phyloP scores from a whole-genome alignment of 2,113 vertebrate genomes.

The Stictonetta naevosa region DNA sequence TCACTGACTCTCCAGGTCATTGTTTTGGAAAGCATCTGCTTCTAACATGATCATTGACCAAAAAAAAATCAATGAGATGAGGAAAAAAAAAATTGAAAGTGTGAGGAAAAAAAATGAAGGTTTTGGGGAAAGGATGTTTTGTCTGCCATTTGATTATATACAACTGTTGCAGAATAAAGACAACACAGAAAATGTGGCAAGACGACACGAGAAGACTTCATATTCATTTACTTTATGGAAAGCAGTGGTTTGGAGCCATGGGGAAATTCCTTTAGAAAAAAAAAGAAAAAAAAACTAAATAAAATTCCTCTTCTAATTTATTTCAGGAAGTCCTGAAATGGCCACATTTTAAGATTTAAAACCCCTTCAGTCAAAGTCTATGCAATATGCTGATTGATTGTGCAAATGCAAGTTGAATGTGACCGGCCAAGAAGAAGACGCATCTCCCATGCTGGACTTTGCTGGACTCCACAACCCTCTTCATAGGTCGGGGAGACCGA shows the following conservation, averaged over 20 bases:
- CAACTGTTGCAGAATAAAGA: constrained; percentile 54
- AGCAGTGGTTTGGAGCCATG: constrained; percentile 61
- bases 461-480: constrained; percentile 2
- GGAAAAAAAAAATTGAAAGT: constrained; percentile 12
- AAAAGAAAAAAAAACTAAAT: constrained; percentile 47
- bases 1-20: constrained; percentile 46
- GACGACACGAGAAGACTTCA: constrained; percentile 65
- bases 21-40: constrained; percentile 55
- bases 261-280: constrained; percentile 28
- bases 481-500: neutral
- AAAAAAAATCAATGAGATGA: neutral
- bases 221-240: constrained; percentile 53
- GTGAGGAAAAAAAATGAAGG: constrained; percentile 24
- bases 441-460: neutral
- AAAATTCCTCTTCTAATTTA: constrained; percentile 72
- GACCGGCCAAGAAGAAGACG: neutral
- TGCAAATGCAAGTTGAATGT: constrained; percentile 34
- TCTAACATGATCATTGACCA: constrained; percentile 1
- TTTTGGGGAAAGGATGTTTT: constrained; percentile 25
- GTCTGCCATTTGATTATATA: constrained; percentile 29
- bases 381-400: constrained; percentile 49
- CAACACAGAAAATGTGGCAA: constrained; percentile 56
- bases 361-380: constrained; percentile 50
- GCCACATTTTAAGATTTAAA: constrained; percentile 69
- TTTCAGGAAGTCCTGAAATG: constrained; percentile 67